Evolutionary conservation across 2,797 vertebrate species (phyloP).

Genomic region (Cyprinodon diabolis): DNA sequence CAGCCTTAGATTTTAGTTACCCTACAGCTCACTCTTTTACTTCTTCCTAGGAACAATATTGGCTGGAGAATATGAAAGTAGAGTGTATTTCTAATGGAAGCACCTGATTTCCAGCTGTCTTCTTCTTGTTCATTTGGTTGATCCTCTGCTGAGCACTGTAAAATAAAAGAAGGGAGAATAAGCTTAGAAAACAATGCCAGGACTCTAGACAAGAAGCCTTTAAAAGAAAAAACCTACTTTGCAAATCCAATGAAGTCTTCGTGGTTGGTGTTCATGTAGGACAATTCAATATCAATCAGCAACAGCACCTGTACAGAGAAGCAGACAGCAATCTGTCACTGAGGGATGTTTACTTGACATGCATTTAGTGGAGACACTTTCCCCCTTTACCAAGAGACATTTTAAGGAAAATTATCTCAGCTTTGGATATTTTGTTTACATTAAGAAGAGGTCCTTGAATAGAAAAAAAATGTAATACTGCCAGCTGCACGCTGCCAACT

Average conservation of each 20-base stretch:
- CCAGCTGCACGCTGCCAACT: too few species aligned
- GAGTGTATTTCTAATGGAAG: slow-evolving; percentile 10
- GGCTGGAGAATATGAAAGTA: background rate
- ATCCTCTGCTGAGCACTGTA: slow-evolving; percentile 95
- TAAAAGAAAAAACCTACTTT: slow-evolving; percentile 84
- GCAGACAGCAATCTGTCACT: background rate
- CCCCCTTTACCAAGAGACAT: background rate
- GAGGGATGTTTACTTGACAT: background rate
- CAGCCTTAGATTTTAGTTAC: background rate
- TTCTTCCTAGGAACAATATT: background rate
- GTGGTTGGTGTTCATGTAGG: slow-evolving; percentile 99
- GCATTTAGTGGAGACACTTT: background rate
- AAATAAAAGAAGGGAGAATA: slow-evolving; percentile 22
- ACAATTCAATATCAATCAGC: slow-evolving; percentile 95
- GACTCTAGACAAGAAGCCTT: background rate
- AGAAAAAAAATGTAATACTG: too few species aligned
- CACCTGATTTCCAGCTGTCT: slow-evolving; percentile 96
- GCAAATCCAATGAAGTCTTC: slow-evolving; percentile 99
- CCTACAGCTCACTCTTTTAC: background rate
- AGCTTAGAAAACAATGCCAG: background rate
- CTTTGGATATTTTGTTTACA: background rate
- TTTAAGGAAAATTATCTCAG: background rate
- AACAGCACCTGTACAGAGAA: slow-evolving; percentile 87
- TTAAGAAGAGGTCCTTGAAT: too few species aligned
- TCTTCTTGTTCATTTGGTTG: slow-evolving; percentile 96